Evolutionary conservation across 2,888 invertebrate genomes (phyloP).

Genomic region (Dolomedes plantarius): DNA sequence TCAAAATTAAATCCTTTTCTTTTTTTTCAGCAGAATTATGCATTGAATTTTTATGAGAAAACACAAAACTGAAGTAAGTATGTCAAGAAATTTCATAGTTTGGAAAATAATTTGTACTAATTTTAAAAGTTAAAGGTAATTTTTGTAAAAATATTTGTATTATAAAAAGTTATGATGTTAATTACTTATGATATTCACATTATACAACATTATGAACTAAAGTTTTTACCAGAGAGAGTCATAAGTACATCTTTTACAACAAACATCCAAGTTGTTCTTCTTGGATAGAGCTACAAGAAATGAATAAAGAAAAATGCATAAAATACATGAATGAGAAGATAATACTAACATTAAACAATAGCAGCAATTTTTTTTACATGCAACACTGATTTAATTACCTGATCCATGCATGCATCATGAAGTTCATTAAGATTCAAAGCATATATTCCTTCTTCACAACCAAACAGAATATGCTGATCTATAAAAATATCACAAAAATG

Average conservation of each 20-base stretch:
- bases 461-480: constrained; percentile 72
- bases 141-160: too few species aligned
- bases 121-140: too few species aligned
- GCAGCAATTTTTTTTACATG: too few species aligned
- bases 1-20: too few species aligned
- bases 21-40: too few species aligned
- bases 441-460: constrained; percentile 94
- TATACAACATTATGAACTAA: background rate
- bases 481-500: too few species aligned
- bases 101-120: too few species aligned
- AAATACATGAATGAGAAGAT: background rate
- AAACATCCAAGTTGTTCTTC: constrained; percentile 97
- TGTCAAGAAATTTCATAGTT: too few species aligned
- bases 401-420: constrained; percentile 97
- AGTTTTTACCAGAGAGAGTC: constrained; percentile 88
- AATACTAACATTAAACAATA: background rate
- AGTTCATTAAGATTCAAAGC: constrained; percentile 97
- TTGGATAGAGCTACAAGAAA: constrained; percentile 85
- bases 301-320: background rate
- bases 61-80: too few species aligned
- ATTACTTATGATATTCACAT: too few species aligned
- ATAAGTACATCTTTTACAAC: constrained; percentile 98
- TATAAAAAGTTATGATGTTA: too few species aligned
- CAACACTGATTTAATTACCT: constrained; percentile 53
- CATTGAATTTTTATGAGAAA: too few species aligned